Evolutionary conservation across 2,888 invertebrate genomes (phyloP).

Genomic region (Galeruca laticollis): DNA sequence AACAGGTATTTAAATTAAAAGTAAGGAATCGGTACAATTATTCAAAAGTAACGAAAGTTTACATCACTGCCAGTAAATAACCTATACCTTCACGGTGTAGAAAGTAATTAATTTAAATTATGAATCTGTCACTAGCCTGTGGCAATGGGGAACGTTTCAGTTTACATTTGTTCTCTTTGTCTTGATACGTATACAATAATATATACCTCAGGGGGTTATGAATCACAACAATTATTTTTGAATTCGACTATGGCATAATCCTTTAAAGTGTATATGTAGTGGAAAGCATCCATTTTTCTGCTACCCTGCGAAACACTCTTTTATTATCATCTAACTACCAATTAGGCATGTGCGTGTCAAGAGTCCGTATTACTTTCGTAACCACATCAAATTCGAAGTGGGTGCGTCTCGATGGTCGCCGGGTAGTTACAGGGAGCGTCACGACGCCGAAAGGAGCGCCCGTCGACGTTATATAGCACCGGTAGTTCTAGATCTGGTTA

Average conservation of each 20-base stretch:
- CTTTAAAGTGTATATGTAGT: neutral
- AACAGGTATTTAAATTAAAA: too few species aligned
- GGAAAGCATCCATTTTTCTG: neutral
- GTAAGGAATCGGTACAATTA: too few species aligned
- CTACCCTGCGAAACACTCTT: neutral
- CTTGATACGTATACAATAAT: too few species aligned
- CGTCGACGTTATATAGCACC: conserved; percentile 9
- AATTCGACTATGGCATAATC: neutral
- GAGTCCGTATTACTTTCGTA: conserved; percentile 16
- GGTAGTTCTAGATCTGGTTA: conserved; percentile 33
- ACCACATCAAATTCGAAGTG: conserved; percentile 24
- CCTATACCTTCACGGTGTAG: too few species aligned
- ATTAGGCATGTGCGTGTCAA: conserved; percentile 29
- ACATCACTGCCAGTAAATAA: too few species aligned
- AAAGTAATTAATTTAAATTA: too few species aligned
- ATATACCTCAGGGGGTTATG: too few species aligned
- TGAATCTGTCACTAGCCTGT: too few species aligned
- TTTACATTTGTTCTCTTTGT: too few species aligned
- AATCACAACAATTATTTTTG: too few species aligned
- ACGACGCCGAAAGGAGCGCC: conserved; percentile 37
- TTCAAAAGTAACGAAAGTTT: too few species aligned
- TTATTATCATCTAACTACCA: conserved; percentile 15
- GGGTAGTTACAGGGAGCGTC: conserved; percentile 41
- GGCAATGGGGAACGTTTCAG: too few species aligned
- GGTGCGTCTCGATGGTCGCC: conserved; percentile 30